Conservation (phyloP, 2,797 vertebrate genomes). For the Tenualosa ilisha region DNA sequence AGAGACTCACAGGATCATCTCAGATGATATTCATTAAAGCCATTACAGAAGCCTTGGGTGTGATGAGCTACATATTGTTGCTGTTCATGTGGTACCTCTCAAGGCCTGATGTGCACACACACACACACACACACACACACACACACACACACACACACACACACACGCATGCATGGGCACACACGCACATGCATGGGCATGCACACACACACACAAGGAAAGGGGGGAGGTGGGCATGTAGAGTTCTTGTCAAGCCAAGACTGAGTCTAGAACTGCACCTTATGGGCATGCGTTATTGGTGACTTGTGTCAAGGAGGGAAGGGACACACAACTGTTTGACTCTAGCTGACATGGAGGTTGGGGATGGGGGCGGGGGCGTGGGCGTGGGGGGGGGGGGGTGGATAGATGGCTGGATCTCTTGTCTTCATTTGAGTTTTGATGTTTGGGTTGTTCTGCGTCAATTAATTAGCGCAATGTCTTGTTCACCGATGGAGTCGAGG, state of each 20-base stretch:
- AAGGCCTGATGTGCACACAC: not conserved
- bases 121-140: not conserved
- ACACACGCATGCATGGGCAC: not conserved
- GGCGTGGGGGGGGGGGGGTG: not conserved
- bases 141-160: not conserved
- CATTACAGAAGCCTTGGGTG: constrained; percentile 4
- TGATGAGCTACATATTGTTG: constrained; percentile 11
- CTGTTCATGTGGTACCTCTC: constrained; percentile 9
- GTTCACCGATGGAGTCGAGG: not conserved
- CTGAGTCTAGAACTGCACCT: not conserved
- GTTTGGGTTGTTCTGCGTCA: not conserved
- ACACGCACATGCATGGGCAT: not conserved
- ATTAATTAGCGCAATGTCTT: constrained; percentile 18
- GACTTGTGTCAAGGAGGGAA: not conserved
- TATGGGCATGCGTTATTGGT: not conserved
- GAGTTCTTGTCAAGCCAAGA: not conserved
- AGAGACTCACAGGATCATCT: constrained; percentile 6
- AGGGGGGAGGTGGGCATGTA: not conserved
- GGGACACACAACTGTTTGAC: not conserved
- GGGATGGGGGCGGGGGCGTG: not conserved
- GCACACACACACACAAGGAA: not conserved
- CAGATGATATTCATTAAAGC: constrained; percentile 24
- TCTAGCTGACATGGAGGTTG: not conserved
- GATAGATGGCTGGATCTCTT: not conserved
- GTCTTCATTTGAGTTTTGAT: not conserved